Conservation (phyloP, 2,797 vertebrate genomes). For the Catostomus latipinnis region DNA sequence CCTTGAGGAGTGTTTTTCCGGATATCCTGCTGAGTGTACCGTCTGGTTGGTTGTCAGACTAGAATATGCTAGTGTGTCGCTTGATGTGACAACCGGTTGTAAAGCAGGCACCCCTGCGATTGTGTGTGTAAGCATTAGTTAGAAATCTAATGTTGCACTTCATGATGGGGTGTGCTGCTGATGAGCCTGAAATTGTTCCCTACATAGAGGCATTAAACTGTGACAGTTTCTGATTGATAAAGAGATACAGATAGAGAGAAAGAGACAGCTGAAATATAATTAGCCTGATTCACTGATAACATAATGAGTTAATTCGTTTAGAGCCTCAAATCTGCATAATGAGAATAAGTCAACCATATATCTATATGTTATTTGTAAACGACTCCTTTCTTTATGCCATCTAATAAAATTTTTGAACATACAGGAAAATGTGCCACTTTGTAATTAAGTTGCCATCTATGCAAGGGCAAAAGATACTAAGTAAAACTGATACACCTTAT, state of each 20-base stretch:
- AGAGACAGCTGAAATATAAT: conserved; percentile 41
- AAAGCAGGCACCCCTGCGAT: conserved; percentile 44
- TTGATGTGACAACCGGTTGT: conserved; percentile 24
- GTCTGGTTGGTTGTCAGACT: conserved; percentile 56
- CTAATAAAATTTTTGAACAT: background rate
- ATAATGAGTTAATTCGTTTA: conserved; percentile 20
- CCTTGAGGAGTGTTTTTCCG: conserved; percentile 39
- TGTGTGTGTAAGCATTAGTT: conserved; percentile 57
- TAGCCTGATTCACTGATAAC: conserved; percentile 40
- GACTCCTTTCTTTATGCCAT: background rate
- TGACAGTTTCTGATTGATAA: conserved; percentile 38
- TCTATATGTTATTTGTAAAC: conserved; percentile 20
- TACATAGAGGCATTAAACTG: conserved; percentile 50
- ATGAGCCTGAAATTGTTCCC: conserved; percentile 51
- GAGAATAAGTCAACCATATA: conserved; percentile 32
- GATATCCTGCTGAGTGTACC: conserved; percentile 51
- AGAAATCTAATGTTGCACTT: conserved; percentile 57
- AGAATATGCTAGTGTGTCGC: conserved; percentile 35
- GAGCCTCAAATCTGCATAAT: conserved; percentile 46
- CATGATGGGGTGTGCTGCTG: conserved; percentile 53
- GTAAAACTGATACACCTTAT: conserved; percentile 2
- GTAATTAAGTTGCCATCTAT: background rate
- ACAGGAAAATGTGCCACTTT: background rate
- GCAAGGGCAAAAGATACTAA: background rate
- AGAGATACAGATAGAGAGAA: conserved; percentile 28